phyloP scores from a whole-genome alignment of 2,888 invertebrate species.

The Alsophila aescularia region DNA sequence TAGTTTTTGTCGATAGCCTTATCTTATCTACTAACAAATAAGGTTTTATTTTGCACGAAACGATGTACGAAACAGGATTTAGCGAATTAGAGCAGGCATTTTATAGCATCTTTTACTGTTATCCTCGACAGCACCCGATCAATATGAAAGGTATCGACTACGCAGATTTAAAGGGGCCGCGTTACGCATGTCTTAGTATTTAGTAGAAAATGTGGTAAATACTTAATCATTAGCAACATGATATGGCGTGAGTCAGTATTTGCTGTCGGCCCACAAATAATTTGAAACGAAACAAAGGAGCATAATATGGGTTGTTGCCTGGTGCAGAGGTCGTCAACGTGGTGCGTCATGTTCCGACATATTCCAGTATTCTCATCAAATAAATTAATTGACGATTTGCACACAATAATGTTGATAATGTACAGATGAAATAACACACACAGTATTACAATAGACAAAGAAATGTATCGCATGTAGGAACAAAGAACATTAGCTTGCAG shows the following conservation, averaged over 20 bases:
- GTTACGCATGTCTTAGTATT: neutral
- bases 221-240: conserved; percentile 53
- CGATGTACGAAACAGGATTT: too few relatives aligned
- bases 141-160: neutral
- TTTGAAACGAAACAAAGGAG: conserved; percentile 71
- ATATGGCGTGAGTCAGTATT: conserved; percentile 71
- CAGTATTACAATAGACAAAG: conserved; percentile 12
- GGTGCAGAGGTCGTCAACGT: conserved; percentile 66
- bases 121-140: neutral
- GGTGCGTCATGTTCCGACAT: conserved; percentile 71
- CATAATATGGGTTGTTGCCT: conserved; percentile 58
- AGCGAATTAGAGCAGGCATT: too few relatives aligned
- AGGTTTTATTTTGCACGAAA: too few relatives aligned
- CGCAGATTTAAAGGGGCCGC: neutral
- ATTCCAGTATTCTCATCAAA: conserved; percentile 52
- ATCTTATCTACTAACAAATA: too few relatives aligned
- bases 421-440: conserved; percentile 5
- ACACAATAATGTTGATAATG: conserved; percentile 17
- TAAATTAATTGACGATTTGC: conserved; percentile 44
- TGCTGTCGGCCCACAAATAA: conserved; percentile 67
- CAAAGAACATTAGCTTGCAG: conserved; percentile 7
- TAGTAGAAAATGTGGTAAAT: neutral
- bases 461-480: conserved; percentile 7
- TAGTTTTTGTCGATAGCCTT: too few relatives aligned
- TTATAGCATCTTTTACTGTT: neutral